Evolutionary conservation across 2,113 vertebrate species (phyloP).

Genomic region (Isichthys henryi): DNA sequence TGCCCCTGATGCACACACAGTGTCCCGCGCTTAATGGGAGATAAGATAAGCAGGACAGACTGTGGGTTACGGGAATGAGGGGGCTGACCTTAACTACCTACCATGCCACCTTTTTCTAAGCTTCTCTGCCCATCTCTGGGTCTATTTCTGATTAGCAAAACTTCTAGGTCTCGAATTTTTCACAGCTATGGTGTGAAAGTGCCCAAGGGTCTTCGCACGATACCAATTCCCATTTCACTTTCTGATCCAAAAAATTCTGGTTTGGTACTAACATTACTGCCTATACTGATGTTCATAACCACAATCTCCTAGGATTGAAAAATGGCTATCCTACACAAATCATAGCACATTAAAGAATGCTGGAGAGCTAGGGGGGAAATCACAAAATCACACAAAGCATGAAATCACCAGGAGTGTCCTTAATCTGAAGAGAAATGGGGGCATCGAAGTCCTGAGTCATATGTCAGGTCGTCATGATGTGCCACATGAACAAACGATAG

Average conservation of each 20-base stretch:
- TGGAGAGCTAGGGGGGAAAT: not conserved
- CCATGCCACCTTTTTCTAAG: not conserved
- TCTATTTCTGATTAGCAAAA: not conserved
- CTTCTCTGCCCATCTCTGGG: not conserved
- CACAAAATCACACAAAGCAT: not conserved
- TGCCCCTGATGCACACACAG: slow-evolving; percentile 22
- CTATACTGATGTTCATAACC: not conserved
- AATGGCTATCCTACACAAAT: not conserved
- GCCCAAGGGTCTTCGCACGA: not conserved
- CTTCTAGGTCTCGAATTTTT: not conserved
- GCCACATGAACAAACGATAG: not conserved
- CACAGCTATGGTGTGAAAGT: not conserved
- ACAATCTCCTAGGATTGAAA: not conserved
- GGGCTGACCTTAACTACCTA: slow-evolving; percentile 13
- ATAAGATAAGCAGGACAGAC: slow-evolving; percentile 27
- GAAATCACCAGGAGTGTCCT: not conserved
- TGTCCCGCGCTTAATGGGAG: slow-evolving; percentile 32
- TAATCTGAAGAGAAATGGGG: not conserved
- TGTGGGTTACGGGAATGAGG: slow-evolving; percentile 28
- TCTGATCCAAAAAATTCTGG: not conserved
- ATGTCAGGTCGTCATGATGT: not conserved
- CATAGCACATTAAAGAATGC: not conserved
- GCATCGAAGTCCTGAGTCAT: not conserved
- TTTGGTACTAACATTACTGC: not conserved
- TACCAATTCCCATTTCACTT: not conserved